A percentile compares a stretch with the other conserved stretches of the same genome.
Conservation (phyloP, 2,797 vertebrate genomes). For the Chelidonichthys spinosus region DNA sequence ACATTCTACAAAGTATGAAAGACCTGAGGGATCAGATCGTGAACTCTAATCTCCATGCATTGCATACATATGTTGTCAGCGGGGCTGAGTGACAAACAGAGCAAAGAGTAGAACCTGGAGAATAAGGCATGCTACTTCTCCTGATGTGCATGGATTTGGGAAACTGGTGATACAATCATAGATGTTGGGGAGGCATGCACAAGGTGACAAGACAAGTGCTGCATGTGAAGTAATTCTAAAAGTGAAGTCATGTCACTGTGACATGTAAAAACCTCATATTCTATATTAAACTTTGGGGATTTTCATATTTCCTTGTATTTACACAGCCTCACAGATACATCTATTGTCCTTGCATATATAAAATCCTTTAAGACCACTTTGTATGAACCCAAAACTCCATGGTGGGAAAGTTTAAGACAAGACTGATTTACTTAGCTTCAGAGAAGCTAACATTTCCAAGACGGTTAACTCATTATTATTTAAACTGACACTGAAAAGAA, state of each 20-base stretch:
- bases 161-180: constrained; percentile 19
- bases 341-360: constrained; percentile 27
- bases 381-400: constrained; percentile 19
- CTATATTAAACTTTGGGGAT: constrained; percentile 12
- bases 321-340: constrained; percentile 10
- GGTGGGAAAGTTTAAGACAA: constrained; percentile 5
- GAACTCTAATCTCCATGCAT: constrained; percentile 71
- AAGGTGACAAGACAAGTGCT: constrained; percentile 24
- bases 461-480: neutral
- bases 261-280: constrained; percentile 18
- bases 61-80: constrained; percentile 67
- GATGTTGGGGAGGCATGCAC: constrained; percentile 46
- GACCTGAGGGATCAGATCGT: constrained; percentile 74
- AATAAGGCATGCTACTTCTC: constrained; percentile 62
- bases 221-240: constrained; percentile 10
- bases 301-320: constrained; percentile 20
- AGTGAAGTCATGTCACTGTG: constrained; percentile 13
- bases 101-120: constrained; percentile 41
- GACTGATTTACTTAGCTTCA: constrained; percentile 9
- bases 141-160: constrained; percentile 36
- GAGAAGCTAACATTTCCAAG: neutral
- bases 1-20: constrained; percentile 61
- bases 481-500: neutral
- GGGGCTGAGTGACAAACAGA: constrained; percentile 23
- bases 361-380: constrained; percentile 39